Conservation (phyloP, 2,888 invertebrate genomes). For the Agonopterix alstromeriana region DNA sequence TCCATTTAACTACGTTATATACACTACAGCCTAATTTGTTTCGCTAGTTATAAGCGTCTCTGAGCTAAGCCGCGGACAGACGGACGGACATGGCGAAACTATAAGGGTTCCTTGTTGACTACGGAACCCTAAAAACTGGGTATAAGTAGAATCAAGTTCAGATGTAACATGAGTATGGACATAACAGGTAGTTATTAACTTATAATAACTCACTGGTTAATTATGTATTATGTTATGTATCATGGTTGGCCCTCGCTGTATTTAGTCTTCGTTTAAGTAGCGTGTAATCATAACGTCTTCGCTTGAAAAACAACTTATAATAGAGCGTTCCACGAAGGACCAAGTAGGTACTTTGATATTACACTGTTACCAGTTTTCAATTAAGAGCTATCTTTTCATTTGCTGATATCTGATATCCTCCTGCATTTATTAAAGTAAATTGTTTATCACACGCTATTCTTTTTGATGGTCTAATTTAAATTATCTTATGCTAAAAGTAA, state of each 20-base stretch:
- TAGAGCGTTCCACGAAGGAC: conserved; percentile 1
- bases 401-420: not conserved
- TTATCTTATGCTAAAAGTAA: too few relatives aligned
- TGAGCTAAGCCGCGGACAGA: too few relatives aligned
- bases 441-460: too few relatives aligned
- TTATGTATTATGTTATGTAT: conserved; percentile 10
- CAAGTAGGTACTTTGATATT: not conserved
- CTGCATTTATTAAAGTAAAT: too few relatives aligned
- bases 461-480: too few relatives aligned
- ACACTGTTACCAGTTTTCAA: not conserved
- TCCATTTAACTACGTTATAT: too few relatives aligned
- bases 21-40: too few relatives aligned
- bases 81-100: too few relatives aligned
- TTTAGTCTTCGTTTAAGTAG: conserved; percentile 7
- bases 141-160: conserved; percentile 5
- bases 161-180: conserved; percentile 7
- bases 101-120: too few relatives aligned
- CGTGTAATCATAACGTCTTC: conserved; percentile 8
- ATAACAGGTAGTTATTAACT: conserved; percentile 10
- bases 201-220: conserved; percentile 8
- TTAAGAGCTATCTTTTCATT: not conserved
- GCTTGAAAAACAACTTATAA: not conserved
- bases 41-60: too few relatives aligned
- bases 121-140: conserved; percentile 9
- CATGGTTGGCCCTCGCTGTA: conserved; percentile 4